These are phyloP conservation scores for Ptychadena robeensis DNA, from an alignment of 2,797 vertebrate genomes.

Conservation along the genomic window DNA sequence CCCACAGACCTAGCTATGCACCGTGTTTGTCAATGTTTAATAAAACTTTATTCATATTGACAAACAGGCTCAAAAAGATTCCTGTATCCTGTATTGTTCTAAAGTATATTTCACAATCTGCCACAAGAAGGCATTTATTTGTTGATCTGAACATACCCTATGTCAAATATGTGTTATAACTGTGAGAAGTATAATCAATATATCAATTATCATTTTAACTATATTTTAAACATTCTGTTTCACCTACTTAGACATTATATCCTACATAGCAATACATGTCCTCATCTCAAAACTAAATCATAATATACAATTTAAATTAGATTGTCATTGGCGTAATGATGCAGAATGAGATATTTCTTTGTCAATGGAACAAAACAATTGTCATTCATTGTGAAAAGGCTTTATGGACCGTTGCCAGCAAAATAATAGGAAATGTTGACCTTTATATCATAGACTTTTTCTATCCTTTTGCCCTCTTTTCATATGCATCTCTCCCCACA, in stretches of 20 bases:
- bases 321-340: conserved; percentile 83
- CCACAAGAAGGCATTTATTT: no score
- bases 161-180: neutral
- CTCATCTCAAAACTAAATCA: neutral
- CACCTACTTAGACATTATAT: neutral
- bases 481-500: conserved; percentile 73
- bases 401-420: conserved; percentile 84
- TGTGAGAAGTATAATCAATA: neutral
- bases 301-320: conserved; percentile 83
- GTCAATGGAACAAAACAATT: conserved; percentile 76
- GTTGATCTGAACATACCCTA: neutral
- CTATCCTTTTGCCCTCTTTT: conserved; percentile 76
- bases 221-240: neutral
- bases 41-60: no score
- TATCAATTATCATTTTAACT: neutral
- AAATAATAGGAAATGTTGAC: conserved; percentile 91
- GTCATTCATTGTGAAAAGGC: conserved; percentile 90
- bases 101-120: no score
- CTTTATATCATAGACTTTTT: conserved; percentile 87
- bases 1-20: no score
- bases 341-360: conserved; percentile 87
- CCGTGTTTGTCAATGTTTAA: no score
- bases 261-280: neutral
- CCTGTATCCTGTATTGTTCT: no score
- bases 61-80: no score